Conservation (phyloP, 2,797 vertebrate genomes). For the Salarias fasciatus region DNA sequence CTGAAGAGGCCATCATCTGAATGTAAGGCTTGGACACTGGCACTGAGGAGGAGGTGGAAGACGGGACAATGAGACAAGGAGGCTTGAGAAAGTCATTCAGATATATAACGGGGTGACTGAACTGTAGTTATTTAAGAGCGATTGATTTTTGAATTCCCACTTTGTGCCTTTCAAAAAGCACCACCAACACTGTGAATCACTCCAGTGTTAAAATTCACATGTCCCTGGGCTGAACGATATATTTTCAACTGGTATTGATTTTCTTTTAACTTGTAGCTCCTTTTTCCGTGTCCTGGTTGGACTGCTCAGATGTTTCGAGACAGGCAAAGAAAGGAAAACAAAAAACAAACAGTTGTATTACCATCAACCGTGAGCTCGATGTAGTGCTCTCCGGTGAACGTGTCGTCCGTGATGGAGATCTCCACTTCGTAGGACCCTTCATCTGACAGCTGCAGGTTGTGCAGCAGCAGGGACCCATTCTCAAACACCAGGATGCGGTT, state of each 20-base stretch:
- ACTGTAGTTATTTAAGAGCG: background rate
- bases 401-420: constrained; percentile 97
- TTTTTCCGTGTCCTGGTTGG: constrained; percentile 22
- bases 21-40: constrained; percentile 94
- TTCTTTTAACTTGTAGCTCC: constrained; percentile 27
- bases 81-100: too few relatives aligned
- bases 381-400: constrained; percentile 92
- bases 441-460: constrained; percentile 89
- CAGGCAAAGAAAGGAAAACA: background rate
- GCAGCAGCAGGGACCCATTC: constrained; percentile 93
- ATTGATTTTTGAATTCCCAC: constrained; percentile 1
- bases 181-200: constrained; percentile 29
- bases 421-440: constrained; percentile 95
- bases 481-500: constrained; percentile 92
- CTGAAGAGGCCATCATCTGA: constrained; percentile 91
- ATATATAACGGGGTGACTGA: too few relatives aligned
- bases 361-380: constrained; percentile 95
- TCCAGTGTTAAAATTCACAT: constrained; percentile 6
- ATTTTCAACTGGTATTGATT: constrained; percentile 35
- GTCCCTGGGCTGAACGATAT: constrained; percentile 4
- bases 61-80: constrained; percentile 8
- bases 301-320: constrained; percentile 20
- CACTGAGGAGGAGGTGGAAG: constrained; percentile 77
- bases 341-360: constrained; percentile 64
- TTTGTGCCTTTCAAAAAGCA: constrained; percentile 9